Base-by-base conservation (phyloP, 2,113 vertebrate genomes). In the Spea multiplicata region DNA sequence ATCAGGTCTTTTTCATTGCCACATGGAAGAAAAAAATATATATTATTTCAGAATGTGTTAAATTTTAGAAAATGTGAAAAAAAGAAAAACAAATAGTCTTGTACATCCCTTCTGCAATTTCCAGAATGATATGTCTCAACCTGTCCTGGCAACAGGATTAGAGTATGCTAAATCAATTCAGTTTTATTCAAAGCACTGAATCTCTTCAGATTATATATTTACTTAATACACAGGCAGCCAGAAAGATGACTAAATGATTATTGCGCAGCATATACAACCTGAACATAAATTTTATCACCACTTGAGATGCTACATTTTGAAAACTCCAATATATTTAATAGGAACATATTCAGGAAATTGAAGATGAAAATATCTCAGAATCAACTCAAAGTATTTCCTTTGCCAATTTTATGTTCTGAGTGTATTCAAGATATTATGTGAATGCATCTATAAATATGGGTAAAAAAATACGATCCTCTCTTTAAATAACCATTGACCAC, bases 181-280 rank as follows among this genome's bases (percentile, higher is more conserved):
- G 45, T 57, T 55, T 57, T 66, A 67, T 72, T 73, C 49, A 73
- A 67, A 59, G 64, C 70, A 73, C 65, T 59, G 62, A 66, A 72
- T 57, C 10, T 70, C 55, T 77, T 44, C 44, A 78, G 44, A 53
- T 78, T 45, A 66, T 78, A 72, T 72, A 70, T 64, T 77, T 72
- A 3, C 59, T 72, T 71, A 72, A 66, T 72, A 53, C 49, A 72
- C 30, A 46, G 55, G 46, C 44, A 71, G 4, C 47, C 14, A 53
- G 61, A 65, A 47, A 46, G 55, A 77, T 70, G 53, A 77, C 53
- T 61, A 78, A 62, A 55, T 72, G 48, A 71, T 53, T 53, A 65
- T 55, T 17, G 47, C 57, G 64, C 12, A 65, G 66, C 5, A 50
- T 52, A 64, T 71, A 66, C n/a, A 16, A 66, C 66, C 12, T 68